These are phyloP conservation scores for Thalassophryne amazonica DNA, from an alignment of 2,797 vertebrate species.

Conservation along the genomic window DNA sequence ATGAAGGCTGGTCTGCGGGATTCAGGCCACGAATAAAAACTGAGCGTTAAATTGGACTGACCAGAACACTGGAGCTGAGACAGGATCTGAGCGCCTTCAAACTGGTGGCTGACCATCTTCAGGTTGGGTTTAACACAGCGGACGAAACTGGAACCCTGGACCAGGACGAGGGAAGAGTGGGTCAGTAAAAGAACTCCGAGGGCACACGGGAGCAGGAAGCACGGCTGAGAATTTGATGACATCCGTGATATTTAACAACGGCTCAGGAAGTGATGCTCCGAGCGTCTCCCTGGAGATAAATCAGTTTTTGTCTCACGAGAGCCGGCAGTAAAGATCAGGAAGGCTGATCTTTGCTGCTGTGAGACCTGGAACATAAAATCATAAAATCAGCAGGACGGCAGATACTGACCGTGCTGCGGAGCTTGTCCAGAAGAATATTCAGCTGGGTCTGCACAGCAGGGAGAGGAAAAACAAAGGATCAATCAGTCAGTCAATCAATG, in stretches of 20 bases:
- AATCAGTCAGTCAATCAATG: too few species aligned
- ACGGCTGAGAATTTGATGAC: constrained; percentile 1
- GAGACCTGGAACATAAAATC: not conserved
- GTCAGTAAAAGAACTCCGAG: not conserved
- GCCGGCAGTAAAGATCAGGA: not conserved
- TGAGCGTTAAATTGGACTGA: constrained; percentile 50
- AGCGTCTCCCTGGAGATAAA: not conserved
- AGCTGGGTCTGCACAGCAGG: constrained; percentile 87
- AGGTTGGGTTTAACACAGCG: constrained; percentile 97
- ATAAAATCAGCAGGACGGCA: not conserved
- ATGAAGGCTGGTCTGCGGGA: too few species aligned
- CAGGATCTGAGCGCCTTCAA: constrained; percentile 95
- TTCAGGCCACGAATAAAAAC: too few species aligned
- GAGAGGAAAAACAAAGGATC: not conserved
- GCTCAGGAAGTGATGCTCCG: not conserved
- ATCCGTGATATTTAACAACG: not conserved
- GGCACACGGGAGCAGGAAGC: not conserved
- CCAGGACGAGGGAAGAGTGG: not conserved
- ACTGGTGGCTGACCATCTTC: constrained; percentile 95
- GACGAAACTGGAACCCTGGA: constrained; percentile 94
- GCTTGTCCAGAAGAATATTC: constrained; percentile 95
- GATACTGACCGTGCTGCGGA: constrained; percentile 92
- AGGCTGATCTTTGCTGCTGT: not conserved
- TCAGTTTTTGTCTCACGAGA: not conserved
- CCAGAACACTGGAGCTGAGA: constrained; percentile 98